Evolutionary conservation across 2,797 vertebrate genomes (phyloP).

Genomic region (Falco naumanni): DNA sequence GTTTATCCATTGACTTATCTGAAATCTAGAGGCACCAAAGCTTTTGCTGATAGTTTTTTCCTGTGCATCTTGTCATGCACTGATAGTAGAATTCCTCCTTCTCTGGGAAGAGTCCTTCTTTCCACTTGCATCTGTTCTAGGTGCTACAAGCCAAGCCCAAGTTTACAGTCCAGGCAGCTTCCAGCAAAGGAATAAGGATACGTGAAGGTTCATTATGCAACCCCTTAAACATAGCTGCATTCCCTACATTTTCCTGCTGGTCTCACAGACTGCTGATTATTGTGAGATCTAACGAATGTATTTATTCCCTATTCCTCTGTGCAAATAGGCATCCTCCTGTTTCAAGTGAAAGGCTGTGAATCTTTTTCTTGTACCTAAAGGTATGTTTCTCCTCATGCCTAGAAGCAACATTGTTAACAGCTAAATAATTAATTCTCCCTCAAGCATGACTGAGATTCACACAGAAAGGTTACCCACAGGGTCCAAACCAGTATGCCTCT

Average conservation of each 20-base stretch:
- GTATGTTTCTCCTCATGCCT: not conserved
- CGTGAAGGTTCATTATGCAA: not conserved
- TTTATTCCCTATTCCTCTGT: not conserved
- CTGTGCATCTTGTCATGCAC: not conserved
- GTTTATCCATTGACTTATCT: not conserved
- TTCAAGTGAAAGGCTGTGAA: not conserved
- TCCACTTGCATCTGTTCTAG: not conserved
- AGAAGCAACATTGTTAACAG: not conserved
- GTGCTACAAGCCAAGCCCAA: not conserved
- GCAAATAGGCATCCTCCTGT: not conserved
- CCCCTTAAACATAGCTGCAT: not conserved
- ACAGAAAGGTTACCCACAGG: not conserved
- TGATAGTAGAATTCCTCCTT: not conserved
- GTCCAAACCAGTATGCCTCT: not conserved
- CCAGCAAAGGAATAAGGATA: not conserved
- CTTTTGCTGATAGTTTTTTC: not conserved
- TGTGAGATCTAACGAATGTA: not conserved
- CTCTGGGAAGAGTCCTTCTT: not conserved
- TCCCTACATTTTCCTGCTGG: not conserved
- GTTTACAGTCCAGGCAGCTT: not conserved
- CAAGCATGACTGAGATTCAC: not conserved
- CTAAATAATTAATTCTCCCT: slow-evolving; percentile 17
- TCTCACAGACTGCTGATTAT: not conserved
- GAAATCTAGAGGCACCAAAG: not conserved
- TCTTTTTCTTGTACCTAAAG: not conserved